Percentiles rank a stretch among this genome's conserved stretches.
phyloP scores from a whole-genome alignment of 2,888 invertebrate species.

The Drosophila mercatorum region DNA sequence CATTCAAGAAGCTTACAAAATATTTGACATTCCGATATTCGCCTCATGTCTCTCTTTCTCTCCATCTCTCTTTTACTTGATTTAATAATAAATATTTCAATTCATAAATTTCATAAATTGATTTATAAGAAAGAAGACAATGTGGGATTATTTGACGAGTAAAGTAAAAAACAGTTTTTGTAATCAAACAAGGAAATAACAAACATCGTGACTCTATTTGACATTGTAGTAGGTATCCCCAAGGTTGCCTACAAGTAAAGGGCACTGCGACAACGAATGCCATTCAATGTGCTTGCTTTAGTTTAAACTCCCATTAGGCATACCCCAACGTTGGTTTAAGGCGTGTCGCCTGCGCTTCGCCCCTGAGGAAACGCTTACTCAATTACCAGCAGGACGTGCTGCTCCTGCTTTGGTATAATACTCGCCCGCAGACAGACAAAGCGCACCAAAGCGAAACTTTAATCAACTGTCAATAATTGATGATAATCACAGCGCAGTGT shows the following conservation, averaged over 20 bases:
- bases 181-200: neutral
- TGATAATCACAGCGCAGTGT: constrained; percentile 63
- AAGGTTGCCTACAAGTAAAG: neutral
- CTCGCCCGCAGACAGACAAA: constrained; percentile 19
- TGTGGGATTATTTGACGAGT: neutral
- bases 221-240: neutral
- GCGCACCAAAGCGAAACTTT: constrained; percentile 61
- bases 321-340: constrained; percentile 8
- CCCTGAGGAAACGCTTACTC: constrained; percentile 11
- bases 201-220: neutral
- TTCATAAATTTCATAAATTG: too few species aligned
- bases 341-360: constrained; percentile 1
- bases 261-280: neutral
- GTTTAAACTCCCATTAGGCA: constrained; percentile 6
- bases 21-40: neutral
- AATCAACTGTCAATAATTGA: constrained; percentile 73
- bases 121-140: too few species aligned
- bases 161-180: neutral
- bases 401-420: constrained; percentile 6
- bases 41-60: too few species aligned
- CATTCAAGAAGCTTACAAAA: neutral
- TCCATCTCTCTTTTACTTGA: too few species aligned
- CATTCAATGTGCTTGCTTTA: neutral
- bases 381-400: constrained; percentile 46
- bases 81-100: too few species aligned